phyloP scores from a whole-genome alignment of 2,888 invertebrate genomes.

The Drosophila crucigera region DNA sequence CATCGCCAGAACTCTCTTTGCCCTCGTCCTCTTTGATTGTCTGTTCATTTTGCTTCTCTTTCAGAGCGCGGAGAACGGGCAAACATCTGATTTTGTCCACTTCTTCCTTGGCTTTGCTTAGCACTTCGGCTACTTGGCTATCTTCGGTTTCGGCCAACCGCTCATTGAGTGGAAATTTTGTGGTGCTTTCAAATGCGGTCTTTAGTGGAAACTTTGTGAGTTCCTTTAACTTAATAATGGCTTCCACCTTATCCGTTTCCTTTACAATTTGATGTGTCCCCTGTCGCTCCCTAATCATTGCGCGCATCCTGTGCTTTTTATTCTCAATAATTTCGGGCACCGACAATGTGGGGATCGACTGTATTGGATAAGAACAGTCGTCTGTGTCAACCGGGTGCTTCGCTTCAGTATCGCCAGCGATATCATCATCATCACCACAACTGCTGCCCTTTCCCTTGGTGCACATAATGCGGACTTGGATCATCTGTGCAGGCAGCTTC shows the following conservation, averaged over 20 bases:
- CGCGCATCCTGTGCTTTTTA: neutral
- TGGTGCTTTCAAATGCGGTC: neutral
- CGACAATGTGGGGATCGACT: neutral
- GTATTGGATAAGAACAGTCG: neutral
- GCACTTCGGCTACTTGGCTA: conserved; percentile 12
- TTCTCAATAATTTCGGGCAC: neutral
- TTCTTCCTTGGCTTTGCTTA: conserved; percentile 13
- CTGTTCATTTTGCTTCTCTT: neutral
- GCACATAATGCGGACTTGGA: conserved; percentile 6
- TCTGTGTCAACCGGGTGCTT: neutral
- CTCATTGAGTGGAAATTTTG: conserved; percentile 37
- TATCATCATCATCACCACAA: neutral
- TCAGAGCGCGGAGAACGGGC: neutral
- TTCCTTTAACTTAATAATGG: neutral
- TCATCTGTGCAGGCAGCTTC: conserved; percentile 5
- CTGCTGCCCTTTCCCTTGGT: neutral
- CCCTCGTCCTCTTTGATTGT: neutral
- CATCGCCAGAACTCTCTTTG: neutral
- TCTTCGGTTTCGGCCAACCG: conserved; percentile 42
- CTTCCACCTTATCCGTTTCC: neutral
- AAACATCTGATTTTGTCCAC: neutral
- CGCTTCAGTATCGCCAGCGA: neutral
- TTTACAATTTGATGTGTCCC: neutral
- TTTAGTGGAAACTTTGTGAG: conserved; percentile 24
- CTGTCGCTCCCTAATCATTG: neutral